Evolutionary conservation across 2,888 invertebrate species (phyloP).

Genomic region (Stenchaetothrips biformis): DNA sequence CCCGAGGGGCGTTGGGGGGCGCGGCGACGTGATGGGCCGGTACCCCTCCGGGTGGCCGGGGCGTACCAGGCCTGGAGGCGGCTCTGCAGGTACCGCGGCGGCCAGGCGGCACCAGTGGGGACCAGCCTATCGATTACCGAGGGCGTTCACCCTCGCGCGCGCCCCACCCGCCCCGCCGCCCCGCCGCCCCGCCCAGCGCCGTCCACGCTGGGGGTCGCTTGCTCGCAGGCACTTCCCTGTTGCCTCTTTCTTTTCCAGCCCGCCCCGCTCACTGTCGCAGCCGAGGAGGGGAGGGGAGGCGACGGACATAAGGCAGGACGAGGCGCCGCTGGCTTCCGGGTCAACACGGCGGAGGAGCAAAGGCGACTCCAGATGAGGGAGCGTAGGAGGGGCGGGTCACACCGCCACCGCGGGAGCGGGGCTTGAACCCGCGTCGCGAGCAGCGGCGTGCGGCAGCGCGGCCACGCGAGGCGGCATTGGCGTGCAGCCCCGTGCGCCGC

Average conservation of each 20-base stretch:
- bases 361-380: too few relatives aligned
- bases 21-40: too few relatives aligned
- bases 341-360: background rate
- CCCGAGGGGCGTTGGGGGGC: too few relatives aligned
- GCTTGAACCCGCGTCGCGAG: too few relatives aligned
- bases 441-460: too few relatives aligned
- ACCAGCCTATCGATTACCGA: slow-evolving; percentile 6
- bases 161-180: background rate
- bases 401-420: too few relatives aligned
- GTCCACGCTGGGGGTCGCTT: background rate
- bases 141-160: slow-evolving; percentile 7
- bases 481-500: too few relatives aligned
- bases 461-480: too few relatives aligned
- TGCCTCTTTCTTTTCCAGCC: background rate
- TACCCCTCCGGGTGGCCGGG: background rate
- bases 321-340: background rate
- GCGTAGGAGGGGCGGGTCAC: too few relatives aligned
- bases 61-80: too few relatives aligned
- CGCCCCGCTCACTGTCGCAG: background rate
- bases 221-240: slow-evolving; percentile 14
- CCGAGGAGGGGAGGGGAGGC: background rate
- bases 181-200: slow-evolving; percentile 5
- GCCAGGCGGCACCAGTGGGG: background rate
- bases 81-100: background rate
- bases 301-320: background rate